Evolutionary conservation across 1,140 invertebrate species (phyloP), one percentile per base, ranked within the genome.

Genomic region (Sipha flava): DNA sequence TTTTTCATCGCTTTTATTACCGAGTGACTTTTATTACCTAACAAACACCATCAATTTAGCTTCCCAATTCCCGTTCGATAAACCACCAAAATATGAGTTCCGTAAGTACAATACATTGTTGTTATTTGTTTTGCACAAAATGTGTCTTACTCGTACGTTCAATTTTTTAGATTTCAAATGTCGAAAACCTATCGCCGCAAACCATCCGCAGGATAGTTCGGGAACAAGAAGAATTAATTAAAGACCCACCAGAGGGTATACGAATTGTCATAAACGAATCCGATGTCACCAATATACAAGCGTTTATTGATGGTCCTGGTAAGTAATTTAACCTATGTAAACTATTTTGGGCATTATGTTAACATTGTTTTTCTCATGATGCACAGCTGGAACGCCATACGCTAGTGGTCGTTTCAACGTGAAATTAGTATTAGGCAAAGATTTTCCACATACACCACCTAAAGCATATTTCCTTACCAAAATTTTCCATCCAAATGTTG

Each of bases 401-500:
- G 88, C 90, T 59, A 90, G 91, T 79, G 95, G 95, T 40, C 87
- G 91, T 80, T 97, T 98, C 85, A 91, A 91, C 86, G 92, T 98
- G 77, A 97, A 97, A 87, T 86, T 98, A 81, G 91, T 92, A 79
- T 88, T 98, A 14, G 94, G 94, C 2, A 97, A 97, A 87, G 95
- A 96, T 85, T 98, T 97, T 87, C 97, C 97, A 26, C 89, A 92
- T 83, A 90, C 92, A 83, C 95, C 97, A 82, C 97, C 96, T 23
- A 97, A 97, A 87, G 96, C 95, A 52, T 96, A 92, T 87, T 98
- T 98, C 86, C 87, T 97, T 40, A 98, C 96, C 72, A 96, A 95
- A 89, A 97, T 98, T 83, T 98, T 98, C 88, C 96, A 98, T 87
- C 96, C 96, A 40, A 98, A 98, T 89, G 96, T 98, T 82, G 92